A percentile compares a stretch with the other conserved stretches of the same genome.
phyloP scores from a whole-genome alignment of 2,797 vertebrate species.

The Falco biarmicus region DNA sequence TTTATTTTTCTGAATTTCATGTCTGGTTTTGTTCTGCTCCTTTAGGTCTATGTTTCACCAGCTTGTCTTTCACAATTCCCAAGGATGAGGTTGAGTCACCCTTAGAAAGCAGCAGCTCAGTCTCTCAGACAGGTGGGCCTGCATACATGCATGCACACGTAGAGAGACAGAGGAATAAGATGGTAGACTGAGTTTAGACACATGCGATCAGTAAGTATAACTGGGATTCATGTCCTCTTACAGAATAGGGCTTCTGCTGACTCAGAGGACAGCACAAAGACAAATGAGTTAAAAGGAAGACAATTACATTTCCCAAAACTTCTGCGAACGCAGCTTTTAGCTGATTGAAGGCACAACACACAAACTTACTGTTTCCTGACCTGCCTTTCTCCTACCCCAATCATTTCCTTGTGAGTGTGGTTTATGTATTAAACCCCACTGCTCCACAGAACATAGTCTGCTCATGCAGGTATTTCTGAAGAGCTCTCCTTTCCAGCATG shows the following conservation, averaged over 20 bases:
- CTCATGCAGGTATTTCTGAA: not conserved
- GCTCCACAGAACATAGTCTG: not conserved
- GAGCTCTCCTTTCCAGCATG: not conserved
- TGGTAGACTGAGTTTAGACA: not conserved
- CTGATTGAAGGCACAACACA: not conserved
- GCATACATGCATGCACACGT: rapidly evolving
- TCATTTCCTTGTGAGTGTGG: not conserved
- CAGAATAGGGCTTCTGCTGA: not conserved
- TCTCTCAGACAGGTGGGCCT: not conserved
- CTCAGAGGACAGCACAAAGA: not conserved
- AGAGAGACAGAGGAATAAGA: rapidly evolving
- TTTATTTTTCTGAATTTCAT: not conserved
- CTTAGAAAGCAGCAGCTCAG: not conserved
- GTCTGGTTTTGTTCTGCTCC: not conserved
- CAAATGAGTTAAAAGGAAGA: not conserved
- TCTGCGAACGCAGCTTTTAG: not conserved
- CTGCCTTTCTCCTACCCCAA: not conserved
- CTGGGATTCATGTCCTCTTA: not conserved
- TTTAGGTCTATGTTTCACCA: not conserved
- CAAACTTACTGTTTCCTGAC: not conserved
- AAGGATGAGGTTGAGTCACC: not conserved
- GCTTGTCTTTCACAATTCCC: not conserved
- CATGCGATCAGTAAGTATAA: not conserved
- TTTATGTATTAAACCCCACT: not conserved
- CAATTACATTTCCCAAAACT: not conserved